Conservation (phyloP, 1,140 invertebrate species). For the Drosophila truncata region DNA sequence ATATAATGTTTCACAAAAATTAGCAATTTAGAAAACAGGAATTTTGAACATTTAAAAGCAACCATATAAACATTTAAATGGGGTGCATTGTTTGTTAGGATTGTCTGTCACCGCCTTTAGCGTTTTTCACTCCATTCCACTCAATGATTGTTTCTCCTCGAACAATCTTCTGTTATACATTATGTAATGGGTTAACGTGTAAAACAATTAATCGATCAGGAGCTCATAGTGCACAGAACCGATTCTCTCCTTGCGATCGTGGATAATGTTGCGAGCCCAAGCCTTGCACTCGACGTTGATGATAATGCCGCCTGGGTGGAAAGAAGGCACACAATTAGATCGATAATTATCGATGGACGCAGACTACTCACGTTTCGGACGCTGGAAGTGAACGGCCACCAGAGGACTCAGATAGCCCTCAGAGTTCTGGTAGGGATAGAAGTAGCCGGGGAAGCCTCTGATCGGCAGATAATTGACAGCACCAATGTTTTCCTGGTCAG, state of each 20-base stretch:
- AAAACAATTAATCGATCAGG: conserved; percentile 91
- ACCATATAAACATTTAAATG: neutral
- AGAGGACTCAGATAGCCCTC: conserved; percentile 95
- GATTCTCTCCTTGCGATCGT: conserved; percentile 91
- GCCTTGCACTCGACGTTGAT: conserved; percentile 96
- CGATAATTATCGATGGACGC: neutral
- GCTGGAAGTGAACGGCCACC: conserved; percentile 93
- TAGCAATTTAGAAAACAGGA: neutral
- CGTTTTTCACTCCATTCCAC: neutral
- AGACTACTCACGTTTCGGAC: conserved; percentile 90
- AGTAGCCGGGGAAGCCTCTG: conserved; percentile 93
- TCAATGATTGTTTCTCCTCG: conserved; percentile 5
- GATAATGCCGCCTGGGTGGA: conserved; percentile 90
- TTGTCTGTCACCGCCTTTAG: conserved; percentile 20
- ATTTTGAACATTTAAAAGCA: conserved; percentile 15
- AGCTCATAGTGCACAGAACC: conserved; percentile 96
- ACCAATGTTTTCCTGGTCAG: conserved; percentile 95
- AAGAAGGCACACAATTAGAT: neutral
- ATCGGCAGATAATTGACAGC: conserved; percentile 90
- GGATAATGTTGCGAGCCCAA: conserved; percentile 94
- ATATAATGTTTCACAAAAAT: neutral
- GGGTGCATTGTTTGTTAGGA: conserved; percentile 19
- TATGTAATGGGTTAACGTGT: conserved; percentile 18
- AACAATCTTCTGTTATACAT: conserved; percentile 15
- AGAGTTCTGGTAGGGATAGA: conserved; percentile 92